Base-by-base conservation (phyloP, 1,140 invertebrate genomes). In the Aphis craccivora region DNA sequence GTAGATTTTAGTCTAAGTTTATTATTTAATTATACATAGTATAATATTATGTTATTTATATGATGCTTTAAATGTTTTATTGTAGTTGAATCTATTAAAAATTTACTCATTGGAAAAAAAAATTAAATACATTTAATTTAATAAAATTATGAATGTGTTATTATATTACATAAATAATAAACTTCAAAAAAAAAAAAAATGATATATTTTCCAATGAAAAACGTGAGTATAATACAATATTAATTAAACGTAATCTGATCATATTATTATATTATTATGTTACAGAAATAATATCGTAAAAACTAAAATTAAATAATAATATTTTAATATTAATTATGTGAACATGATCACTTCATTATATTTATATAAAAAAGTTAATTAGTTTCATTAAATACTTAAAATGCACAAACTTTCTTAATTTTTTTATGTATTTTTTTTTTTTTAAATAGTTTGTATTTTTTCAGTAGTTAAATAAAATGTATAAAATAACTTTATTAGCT, bases 31-130 rank as follows among this genome's bases (percentile, higher is more conserved):
- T 60, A 60, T 30, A 76, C 30, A n/a, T n/a, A 76, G n/a, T n/a
- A 76, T 7, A 7, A 55, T 14, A 76, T 76, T 14, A 76, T 76
- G 30, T 76, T 6, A 18, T 76, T n/a, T 83, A 83, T 83, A 37
- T 83, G 76, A 83, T 37, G 76, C 22, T 22, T 83, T 37, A 83
- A 83, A 81, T 18, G 23, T 83, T 37, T 83, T 83, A 83, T 0
- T 83, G 30, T 95, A 97, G 97, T 97, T 97, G 94, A 99, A 97
- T 9, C 30, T 76, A 76, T 76, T 76, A n/a, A 76, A 14, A 35
- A n/a, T 6, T 76, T 76, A 76, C 60, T 76, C n/a, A 76, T 76
- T 76, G 60, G 60, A 67, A 67, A 67, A 76, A 67, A n/a, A 18
- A 76, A n/a, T 30, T 30, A n/a, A 76, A 76, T 67, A 67, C 8